Percentiles rank a stretch among this genome's conserved stretches.
These are phyloP conservation scores for Acanthosepion esculentum DNA, from an alignment of 2,888 invertebrate species.

Conservation along the genomic window DNA sequence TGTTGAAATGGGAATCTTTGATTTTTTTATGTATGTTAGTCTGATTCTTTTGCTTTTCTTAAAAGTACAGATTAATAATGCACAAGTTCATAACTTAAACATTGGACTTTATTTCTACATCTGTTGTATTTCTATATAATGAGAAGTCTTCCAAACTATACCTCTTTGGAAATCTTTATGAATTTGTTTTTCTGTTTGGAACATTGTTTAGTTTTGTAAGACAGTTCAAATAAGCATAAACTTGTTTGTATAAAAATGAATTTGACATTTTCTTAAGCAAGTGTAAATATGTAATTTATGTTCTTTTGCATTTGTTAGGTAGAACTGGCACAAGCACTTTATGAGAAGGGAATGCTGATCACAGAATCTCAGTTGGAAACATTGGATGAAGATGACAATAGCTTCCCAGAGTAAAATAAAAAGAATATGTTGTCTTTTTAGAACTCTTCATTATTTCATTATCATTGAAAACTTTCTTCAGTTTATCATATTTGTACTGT, in stretches of 20 bases:
- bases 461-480: no score
- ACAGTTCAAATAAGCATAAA: not conserved
- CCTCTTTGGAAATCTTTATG: not conserved
- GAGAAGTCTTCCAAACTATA: not conserved
- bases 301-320: slow-evolving; percentile 71
- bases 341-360: slow-evolving; percentile 88
- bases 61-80: no score
- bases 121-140: no score
- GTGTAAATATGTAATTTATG: not conserved
- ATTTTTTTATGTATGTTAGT: no score
- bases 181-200: no score
- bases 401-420: not conserved
- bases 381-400: slow-evolving; percentile 59
- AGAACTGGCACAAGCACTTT: slow-evolving; percentile 83
- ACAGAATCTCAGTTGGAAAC: slow-evolving; percentile 79
- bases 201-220: not conserved
- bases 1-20: no score
- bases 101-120: no score
- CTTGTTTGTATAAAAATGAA: not conserved
- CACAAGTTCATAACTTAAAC: no score
- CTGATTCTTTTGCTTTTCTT: no score
- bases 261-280: not conserved
- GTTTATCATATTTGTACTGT: no score
- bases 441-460: no score
- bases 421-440: no score